Evolutionary conservation across 2,113 vertebrate genomes (phyloP).

Genomic region (Neomonachus schauinslandi): DNA sequence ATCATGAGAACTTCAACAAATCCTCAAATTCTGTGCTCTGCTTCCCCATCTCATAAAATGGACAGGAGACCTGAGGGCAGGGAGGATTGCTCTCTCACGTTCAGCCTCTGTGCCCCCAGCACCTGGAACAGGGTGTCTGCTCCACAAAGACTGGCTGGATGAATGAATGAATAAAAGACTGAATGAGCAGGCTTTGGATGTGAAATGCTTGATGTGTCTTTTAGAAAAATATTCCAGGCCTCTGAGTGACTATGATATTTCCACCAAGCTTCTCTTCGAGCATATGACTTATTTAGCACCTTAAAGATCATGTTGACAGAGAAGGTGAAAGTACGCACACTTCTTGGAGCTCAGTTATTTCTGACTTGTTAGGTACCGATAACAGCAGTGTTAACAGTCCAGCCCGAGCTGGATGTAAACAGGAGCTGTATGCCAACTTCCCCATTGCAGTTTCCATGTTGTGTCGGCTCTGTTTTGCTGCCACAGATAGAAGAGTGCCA

Average conservation of each 20-base stretch:
- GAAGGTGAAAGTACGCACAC: slow-evolving; percentile 58
- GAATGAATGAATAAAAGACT: neutral
- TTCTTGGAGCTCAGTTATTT: slow-evolving; percentile 68
- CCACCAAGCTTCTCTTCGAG: slow-evolving; percentile 24
- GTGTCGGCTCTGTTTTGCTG: slow-evolving; percentile 63
- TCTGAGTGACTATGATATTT: slow-evolving; percentile 51
- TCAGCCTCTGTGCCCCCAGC: neutral
- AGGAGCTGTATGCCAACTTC: slow-evolving; percentile 67
- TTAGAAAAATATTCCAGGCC: slow-evolving; percentile 14
- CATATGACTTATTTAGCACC: slow-evolving; percentile 69
- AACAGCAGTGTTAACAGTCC: slow-evolving; percentile 51
- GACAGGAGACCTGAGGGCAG: neutral
- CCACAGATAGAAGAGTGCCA: slow-evolving; percentile 64
- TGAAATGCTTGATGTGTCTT: neutral
- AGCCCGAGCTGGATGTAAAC: slow-evolving; percentile 59
- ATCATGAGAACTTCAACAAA: neutral
- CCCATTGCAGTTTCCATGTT: slow-evolving; percentile 52
- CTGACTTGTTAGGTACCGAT: slow-evolving; percentile 67
- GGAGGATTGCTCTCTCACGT: neutral
- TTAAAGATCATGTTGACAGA: slow-evolving; percentile 80
- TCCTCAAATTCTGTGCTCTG: neutral
- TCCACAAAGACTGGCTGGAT: neutral
- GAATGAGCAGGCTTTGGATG: neutral
- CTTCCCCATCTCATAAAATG: neutral
- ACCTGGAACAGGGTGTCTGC: accelerated